phyloP scores from a whole-genome alignment of 2,113 vertebrate species.

The Pipa parva region DNA sequence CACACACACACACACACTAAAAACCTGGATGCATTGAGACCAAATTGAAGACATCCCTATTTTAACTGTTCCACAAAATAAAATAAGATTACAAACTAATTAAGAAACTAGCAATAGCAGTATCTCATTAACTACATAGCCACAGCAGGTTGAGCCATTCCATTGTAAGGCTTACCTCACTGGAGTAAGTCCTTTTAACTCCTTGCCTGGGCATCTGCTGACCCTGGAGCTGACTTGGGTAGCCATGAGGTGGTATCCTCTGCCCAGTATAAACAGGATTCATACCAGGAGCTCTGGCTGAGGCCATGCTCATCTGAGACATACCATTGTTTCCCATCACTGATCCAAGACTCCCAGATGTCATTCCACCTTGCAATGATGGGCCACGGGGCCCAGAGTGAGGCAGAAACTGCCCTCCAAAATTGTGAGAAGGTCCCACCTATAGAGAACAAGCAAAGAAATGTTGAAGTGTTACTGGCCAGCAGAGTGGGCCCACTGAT shows the following conservation, averaged over 20 bases:
- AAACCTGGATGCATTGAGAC: no score
- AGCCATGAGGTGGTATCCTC: slow-evolving; percentile 78
- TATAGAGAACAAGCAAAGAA: no score
- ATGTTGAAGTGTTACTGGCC: neutral
- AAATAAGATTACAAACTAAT: no score
- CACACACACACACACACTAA: no score
- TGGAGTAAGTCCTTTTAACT: slow-evolving; percentile 78
- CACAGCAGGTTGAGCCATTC: neutral
- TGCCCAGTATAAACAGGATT: slow-evolving; percentile 71
- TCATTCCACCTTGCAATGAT: slow-evolving; percentile 54
- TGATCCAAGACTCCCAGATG: slow-evolving; percentile 51
- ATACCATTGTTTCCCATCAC: slow-evolving; percentile 63
- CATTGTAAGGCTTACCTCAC: slow-evolving; percentile 69
- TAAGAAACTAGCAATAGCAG: neutral
- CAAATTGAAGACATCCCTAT: neutral
- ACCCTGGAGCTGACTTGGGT: slow-evolving; percentile 57
- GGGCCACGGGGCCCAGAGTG: slow-evolving; percentile 78
- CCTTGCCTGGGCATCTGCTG: slow-evolving; percentile 79
- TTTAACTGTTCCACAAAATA: no score
- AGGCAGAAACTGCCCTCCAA: slow-evolving; percentile 83
- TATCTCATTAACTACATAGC: no score
- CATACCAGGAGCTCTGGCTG: slow-evolving; percentile 61
- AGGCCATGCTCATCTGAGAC: slow-evolving; percentile 69
- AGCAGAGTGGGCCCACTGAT: neutral
- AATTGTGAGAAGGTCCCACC: slow-evolving; percentile 83